These are phyloP conservation scores for Myotis brandtii DNA, from an alignment of 2,113 vertebrate genomes.

Conservation along the genomic window DNA sequence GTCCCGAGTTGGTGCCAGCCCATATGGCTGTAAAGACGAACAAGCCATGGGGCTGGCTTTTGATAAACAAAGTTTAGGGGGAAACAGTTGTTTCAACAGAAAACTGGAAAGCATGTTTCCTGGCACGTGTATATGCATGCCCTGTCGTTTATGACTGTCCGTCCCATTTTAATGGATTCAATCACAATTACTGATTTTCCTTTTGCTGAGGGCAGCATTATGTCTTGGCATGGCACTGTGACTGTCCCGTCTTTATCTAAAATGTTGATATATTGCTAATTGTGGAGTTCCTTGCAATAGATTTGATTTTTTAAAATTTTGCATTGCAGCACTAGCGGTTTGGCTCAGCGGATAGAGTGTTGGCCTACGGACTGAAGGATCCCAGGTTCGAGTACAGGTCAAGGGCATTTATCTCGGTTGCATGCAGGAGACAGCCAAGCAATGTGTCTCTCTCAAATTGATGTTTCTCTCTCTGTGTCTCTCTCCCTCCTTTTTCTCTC, in stretches of 20 bases:
- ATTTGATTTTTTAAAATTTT: not conserved
- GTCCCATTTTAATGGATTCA: not conserved
- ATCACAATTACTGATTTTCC: not conserved
- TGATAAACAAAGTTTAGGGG: not conserved
- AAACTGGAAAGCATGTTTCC: not conserved
- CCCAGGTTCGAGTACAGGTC: no score
- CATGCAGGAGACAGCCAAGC: no score
- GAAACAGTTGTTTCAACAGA: not conserved
- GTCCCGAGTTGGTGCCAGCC: not conserved
- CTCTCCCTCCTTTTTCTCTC: no score
- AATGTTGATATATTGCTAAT: not conserved
- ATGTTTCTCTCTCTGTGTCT: no score
- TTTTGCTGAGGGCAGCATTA: not conserved
- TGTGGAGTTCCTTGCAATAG: not conserved
- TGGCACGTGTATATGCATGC: fast-evolving
- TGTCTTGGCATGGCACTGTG: not conserved
- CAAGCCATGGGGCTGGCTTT: not conserved
- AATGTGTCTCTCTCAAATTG: no score
- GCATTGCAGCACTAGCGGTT: no score
- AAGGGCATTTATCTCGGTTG: no score
- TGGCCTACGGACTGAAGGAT: no score
- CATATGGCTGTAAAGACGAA: not conserved
- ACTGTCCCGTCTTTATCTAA: not conserved
- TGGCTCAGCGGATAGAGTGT: no score
- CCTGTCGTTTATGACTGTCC: not conserved